phyloP scores from a whole-genome alignment of 92 coral and sea anemone species.

The Paragorgia papillata region DNA sequence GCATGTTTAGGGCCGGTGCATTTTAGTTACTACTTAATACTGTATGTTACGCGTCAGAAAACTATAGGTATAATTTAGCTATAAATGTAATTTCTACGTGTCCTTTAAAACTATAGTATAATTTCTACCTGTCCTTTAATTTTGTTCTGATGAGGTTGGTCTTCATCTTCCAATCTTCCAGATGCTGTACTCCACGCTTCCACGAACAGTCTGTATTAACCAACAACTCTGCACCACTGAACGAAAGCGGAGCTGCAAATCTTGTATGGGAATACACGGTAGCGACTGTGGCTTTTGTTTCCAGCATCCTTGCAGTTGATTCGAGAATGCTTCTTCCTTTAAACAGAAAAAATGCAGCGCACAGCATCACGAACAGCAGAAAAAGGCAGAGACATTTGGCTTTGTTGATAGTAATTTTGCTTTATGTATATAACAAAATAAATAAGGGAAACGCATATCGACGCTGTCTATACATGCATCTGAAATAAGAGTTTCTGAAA shows the following conservation, averaged over 20 bases:
- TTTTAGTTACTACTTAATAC: too few species aligned
- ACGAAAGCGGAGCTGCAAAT: constrained; percentile 32
- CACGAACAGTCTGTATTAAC: constrained; percentile 15
- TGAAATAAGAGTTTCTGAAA: too few species aligned
- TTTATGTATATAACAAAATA: too few species aligned
- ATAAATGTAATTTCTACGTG: too few species aligned
- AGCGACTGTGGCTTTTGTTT: constrained; percentile 21
- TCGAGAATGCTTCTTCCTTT: constrained; percentile 38
- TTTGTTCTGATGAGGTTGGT: background rate
- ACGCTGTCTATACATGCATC: too few species aligned
- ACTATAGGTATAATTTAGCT: background rate
- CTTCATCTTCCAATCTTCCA: constrained; percentile 1
- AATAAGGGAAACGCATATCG: too few species aligned
- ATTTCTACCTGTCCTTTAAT: constrained; percentile 15
- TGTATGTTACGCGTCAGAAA: background rate
- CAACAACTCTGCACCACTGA: constrained; percentile 16
- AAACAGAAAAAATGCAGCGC: too few species aligned
- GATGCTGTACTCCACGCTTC: constrained; percentile 23
- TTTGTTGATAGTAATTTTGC: too few species aligned
- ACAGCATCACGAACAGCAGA: too few species aligned
- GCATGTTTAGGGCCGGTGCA: too few species aligned
- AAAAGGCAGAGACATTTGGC: too few species aligned
- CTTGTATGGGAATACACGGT: constrained; percentile 27
- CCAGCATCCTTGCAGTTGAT: constrained; percentile 22
- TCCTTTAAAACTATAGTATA: background rate